Evolutionary conservation across 2,888 invertebrate species (phyloP).

Genomic region (Cerceris ruficornis): DNA sequence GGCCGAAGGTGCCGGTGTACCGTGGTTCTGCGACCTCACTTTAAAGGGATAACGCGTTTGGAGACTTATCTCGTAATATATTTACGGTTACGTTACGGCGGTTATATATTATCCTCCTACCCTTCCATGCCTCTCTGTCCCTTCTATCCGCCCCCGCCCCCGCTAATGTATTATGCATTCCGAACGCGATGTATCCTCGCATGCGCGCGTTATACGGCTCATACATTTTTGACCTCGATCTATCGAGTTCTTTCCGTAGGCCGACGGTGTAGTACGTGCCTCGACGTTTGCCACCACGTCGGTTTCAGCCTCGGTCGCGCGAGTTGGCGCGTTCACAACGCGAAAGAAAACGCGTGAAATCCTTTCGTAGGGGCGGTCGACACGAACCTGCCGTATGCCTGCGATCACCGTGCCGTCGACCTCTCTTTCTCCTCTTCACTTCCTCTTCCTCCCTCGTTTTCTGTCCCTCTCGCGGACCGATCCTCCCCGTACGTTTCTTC

Average conservation of each 20-base stretch:
- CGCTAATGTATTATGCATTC: slow-evolving; percentile 72
- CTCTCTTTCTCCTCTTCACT: slow-evolving; percentile 18
- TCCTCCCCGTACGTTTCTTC: background rate
- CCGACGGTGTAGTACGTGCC: background rate
- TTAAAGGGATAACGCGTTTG: slow-evolving; percentile 66
- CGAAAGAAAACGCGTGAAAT: slow-evolving; percentile 39
- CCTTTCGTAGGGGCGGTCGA: slow-evolving; percentile 9
- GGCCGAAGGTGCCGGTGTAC: slow-evolving; percentile 23
- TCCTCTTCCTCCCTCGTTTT: slow-evolving; percentile 15
- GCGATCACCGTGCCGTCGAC: slow-evolving; percentile 22
- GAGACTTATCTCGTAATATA: slow-evolving; percentile 68
- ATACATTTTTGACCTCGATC: slow-evolving; percentile 68
- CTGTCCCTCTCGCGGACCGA: slow-evolving; percentile 6
- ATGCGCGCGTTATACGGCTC: slow-evolving; percentile 51
- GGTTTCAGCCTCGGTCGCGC: background rate
- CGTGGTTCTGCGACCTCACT: slow-evolving; percentile 42
- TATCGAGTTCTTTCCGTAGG: slow-evolving; percentile 36
- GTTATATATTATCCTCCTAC: slow-evolving; percentile 58
- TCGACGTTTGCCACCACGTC: background rate
- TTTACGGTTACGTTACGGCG: slow-evolving; percentile 62
- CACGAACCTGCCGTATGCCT: background rate
- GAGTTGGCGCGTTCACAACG: slow-evolving; percentile 5
- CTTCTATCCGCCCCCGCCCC: slow-evolving; percentile 34
- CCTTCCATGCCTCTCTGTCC: slow-evolving; percentile 23
- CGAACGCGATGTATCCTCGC: slow-evolving; percentile 59